Percentiles rank a stretch among this genome's conserved stretches.
phyloP scores from a whole-genome alignment of 2,797 vertebrate species.

The Pristis pectinata region DNA sequence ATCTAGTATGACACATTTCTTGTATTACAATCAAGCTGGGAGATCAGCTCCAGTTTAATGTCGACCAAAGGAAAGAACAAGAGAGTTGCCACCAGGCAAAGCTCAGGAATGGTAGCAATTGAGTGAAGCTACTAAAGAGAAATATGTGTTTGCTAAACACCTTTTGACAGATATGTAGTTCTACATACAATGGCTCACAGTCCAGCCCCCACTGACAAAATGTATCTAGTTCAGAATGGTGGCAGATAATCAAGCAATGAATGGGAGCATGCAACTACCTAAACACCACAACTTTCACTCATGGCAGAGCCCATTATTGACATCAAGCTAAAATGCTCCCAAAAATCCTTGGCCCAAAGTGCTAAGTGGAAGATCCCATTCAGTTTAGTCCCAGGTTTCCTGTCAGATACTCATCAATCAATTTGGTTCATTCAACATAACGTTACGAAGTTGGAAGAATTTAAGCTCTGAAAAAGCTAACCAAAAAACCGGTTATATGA shows the following conservation, averaged over 20 bases:
- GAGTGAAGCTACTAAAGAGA: neutral
- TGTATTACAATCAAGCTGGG: neutral
- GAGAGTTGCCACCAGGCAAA: neutral
- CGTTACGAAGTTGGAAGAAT: neutral
- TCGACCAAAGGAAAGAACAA: neutral
- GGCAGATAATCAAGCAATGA: neutral
- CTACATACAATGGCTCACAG: neutral
- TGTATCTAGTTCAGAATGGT: neutral
- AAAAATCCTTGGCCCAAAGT: neutral
- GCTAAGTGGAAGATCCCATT: neutral
- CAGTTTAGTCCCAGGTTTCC: neutral
- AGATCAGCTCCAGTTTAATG: neutral
- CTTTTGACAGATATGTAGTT: neutral
- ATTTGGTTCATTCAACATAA: neutral
- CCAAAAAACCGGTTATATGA: neutral
- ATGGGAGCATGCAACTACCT: neutral
- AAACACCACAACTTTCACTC: neutral
- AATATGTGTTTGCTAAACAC: neutral
- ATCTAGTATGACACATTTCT: neutral
- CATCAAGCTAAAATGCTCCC: neutral
- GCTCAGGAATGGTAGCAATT: too few relatives aligned
- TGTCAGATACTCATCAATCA: neutral
- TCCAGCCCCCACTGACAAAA: neutral
- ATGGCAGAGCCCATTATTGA: neutral
- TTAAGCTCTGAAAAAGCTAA: neutral